Conservation (phyloP, 2,113 vertebrate species). For the Seriola rivoliana region DNA sequence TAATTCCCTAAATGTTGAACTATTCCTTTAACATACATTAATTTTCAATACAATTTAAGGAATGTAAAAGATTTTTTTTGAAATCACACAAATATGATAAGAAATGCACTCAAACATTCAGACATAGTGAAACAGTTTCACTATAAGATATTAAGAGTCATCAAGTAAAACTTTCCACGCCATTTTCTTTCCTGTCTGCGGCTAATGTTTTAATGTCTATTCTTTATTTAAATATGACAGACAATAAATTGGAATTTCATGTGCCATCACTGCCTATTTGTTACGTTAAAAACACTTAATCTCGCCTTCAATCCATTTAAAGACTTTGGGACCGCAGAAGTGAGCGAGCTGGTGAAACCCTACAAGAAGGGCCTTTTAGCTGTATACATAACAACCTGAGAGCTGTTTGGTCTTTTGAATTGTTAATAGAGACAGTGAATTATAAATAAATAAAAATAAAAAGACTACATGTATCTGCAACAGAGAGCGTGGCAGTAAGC, state of each 20-base stretch:
- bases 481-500: neutral
- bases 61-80: too few species aligned
- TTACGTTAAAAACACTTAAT: conserved; percentile 58
- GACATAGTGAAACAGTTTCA: neutral
- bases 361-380: conserved; percentile 21
- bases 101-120: neutral
- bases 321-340: conserved; percentile 42
- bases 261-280: conserved; percentile 51
- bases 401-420: conserved; percentile 22
- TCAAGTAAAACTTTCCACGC: conserved; percentile 19
- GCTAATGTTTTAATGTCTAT: conserved; percentile 22
- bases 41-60: too few species aligned
- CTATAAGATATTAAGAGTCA: neutral
- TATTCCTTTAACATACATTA: neutral
- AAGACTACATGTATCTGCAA: neutral
- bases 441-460: conserved; percentile 2
- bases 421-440: conserved; percentile 37
- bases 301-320: conserved; percentile 54
- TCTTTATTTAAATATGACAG: conserved; percentile 42
- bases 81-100: neutral
- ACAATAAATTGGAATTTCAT: conserved; percentile 43
- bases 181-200: conserved; percentile 19
- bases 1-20: neutral
- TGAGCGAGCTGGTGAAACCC: conserved; percentile 23
- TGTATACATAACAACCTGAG: conserved; percentile 36